Base-by-base conservation (phyloP, 2,888 invertebrate species). In the Cyclophora albipunctata region DNA sequence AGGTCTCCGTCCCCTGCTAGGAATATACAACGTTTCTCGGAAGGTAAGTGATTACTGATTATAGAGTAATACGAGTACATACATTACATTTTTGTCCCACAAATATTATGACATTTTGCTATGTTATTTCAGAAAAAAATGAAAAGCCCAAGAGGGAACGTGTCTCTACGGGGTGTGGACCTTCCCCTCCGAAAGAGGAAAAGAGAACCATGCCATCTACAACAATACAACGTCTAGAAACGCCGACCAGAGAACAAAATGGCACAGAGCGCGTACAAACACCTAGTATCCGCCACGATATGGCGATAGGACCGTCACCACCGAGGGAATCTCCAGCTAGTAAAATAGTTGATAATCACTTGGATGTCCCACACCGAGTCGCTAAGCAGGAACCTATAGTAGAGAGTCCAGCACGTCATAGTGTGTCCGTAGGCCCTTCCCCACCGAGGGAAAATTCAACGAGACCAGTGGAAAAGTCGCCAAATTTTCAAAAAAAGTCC, bases 111-210 rank as follows among this genome's bases (percentile, higher is more conserved):
- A 20, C 43, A 43, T 33, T 43, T 4, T n/a, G 5, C 42, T 42
- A 40, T 7, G 42, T 46, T 35, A 42, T 69, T 68, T 34, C 68
- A 77, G 75, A 70, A 54, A 69, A 52, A 53, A 34, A 54, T 4
- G 68, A 61, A 60, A 82, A 84, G 47, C 48, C 53, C 7, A 70
- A 66, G 53, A 78, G 71, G 60, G 80, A 81, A 55, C 76, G 78
- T 3, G 60, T 64, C 2, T 91, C 92, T 0, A 92, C 91, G 3
- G 91, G 90, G n/a, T 91, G 91, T 59, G 92, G 92, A 2, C 89
- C 91, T 34, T 92, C 92, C 0, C 91, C 92, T 4, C 91, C 91
- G 2, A 78, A 84, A 54, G 91, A 91, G 55, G 70, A 67, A 5
- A 67, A 58, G 42, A 35, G 52, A 7, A 33, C 52, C n/a, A 68